Evolutionary conservation across 2,888 invertebrate genomes (phyloP).

Genomic region (Sinodicranocentrus sp.): DNA sequence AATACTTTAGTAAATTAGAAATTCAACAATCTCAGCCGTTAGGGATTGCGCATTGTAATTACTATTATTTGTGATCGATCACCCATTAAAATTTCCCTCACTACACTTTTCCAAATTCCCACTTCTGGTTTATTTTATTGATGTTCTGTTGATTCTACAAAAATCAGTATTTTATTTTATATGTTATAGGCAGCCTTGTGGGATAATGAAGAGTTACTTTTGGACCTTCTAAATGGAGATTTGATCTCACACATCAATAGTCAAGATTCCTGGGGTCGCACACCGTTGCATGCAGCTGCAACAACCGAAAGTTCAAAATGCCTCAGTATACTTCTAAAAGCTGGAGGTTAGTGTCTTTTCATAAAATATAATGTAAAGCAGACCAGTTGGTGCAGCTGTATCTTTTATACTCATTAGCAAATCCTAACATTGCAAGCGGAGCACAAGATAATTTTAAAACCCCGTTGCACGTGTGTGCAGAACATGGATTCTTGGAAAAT

Average conservation of each 20-base stretch:
- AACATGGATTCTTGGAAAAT: conserved; percentile 87
- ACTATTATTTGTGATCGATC: neutral
- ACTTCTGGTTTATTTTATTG: neutral
- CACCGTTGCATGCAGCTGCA: conserved; percentile 90
- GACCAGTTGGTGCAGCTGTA: no score
- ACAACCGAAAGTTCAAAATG: conserved; percentile 88
- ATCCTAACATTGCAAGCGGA: conserved; percentile 85
- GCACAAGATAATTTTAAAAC: conserved; percentile 81
- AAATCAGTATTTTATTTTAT: conserved; percentile 38
- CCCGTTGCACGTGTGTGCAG: conserved; percentile 89
- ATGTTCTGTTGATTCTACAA: no score
- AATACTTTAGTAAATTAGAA: no score
- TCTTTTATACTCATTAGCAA: conserved; percentile 81
- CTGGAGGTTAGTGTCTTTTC: conserved; percentile 80
- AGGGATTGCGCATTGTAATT: neutral
- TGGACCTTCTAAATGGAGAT: conserved; percentile 86
- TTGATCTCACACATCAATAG: conserved; percentile 84
- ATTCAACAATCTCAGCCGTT: no score
- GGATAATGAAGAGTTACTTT: conserved; percentile 92
- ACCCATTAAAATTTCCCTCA: neutral
- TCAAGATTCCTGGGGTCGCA: conserved; percentile 86
- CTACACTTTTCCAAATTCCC: neutral
- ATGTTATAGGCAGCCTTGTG: conserved; percentile 87
- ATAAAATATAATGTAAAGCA: neutral
- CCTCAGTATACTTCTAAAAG: conserved; percentile 84